These are phyloP conservation scores for Nyctibius grandis DNA, from an alignment of 2,797 vertebrate species.

Conservation along the genomic window DNA sequence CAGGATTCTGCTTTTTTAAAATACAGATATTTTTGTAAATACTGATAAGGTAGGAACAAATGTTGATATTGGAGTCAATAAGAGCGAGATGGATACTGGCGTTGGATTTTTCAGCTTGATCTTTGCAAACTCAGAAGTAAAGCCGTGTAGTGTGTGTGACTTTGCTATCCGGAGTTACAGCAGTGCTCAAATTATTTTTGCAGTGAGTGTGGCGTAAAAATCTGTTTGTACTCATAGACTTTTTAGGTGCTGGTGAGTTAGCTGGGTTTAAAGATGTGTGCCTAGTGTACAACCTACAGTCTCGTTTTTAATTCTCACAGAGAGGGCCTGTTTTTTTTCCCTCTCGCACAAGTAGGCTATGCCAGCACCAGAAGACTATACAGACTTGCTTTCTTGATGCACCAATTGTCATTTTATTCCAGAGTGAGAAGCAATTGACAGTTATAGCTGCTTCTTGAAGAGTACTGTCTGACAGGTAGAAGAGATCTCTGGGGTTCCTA, in stretches of 20 bases:
- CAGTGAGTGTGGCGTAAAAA: neutral
- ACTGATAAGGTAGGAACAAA: neutral
- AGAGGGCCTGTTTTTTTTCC: neutral
- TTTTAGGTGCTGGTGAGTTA: neutral
- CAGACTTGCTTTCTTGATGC: neutral
- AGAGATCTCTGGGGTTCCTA: neutral
- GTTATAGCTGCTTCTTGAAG: neutral
- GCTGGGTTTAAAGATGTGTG: neutral
- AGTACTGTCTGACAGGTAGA: neutral
- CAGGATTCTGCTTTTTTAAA: neutral
- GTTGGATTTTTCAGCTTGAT: neutral
- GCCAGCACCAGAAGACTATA: neutral
- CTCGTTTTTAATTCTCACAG: neutral
- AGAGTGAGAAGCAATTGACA: neutral
- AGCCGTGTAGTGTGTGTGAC: neutral
- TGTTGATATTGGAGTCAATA: neutral
- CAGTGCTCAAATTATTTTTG: neutral
- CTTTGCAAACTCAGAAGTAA: neutral
- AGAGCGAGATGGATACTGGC: neutral
- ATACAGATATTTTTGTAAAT: neutral
- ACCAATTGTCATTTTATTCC: neutral
- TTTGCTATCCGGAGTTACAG: neutral
- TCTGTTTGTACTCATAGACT: rapidly evolving
- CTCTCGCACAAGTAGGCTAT: neutral
- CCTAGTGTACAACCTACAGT: neutral